A percentile compares a stretch with the other conserved stretches of the same genome.
Evolutionary conservation across 2,888 invertebrate species (phyloP).

Genomic region (Ashinkailepas kermadecensis): DNA sequence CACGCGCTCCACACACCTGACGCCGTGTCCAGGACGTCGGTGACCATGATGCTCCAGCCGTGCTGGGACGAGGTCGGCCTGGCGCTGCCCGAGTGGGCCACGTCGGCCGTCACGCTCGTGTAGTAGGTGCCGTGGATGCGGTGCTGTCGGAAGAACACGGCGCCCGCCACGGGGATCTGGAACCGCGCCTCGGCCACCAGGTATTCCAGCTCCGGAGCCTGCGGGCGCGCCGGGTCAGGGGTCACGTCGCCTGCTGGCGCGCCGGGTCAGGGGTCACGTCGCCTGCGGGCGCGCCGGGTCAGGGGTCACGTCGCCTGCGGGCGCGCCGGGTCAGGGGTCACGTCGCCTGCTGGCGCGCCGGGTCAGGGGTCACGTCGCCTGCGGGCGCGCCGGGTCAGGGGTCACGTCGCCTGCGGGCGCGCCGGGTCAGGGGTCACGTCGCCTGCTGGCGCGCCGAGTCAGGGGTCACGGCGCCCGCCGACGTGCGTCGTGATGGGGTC

Average conservation of each 20-base stretch:
- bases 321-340: too few species aligned
- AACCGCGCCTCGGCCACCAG: conserved; percentile 32
- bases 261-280: neutral
- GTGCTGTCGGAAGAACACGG: conserved; percentile 57
- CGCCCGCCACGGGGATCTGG: conserved; percentile 58
- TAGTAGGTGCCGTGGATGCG: conserved; percentile 29
- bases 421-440: too few species aligned
- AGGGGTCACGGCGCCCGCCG: too few species aligned
- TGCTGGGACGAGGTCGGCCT: conserved; percentile 57
- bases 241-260: too few species aligned
- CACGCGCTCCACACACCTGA: conserved; percentile 41
- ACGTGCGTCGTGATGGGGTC: too few species aligned
- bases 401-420: too few species aligned
- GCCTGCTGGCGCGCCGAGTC: too few species aligned
- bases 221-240: neutral
- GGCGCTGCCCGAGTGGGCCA: conserved; percentile 51
- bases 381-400: too few species aligned
- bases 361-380: too few species aligned
- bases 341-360: too few species aligned
- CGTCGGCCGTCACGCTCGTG: conserved; percentile 58
- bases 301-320: neutral
- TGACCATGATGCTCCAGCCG: conserved; percentile 80
- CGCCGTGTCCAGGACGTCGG: conserved; percentile 73
- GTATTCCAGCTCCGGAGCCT: neutral
- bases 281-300: neutral